Evolutionary conservation across 2,888 invertebrate species (phyloP), one percentile per base, ranked within the genome.

Genomic region (Drosophila eohydei): DNA sequence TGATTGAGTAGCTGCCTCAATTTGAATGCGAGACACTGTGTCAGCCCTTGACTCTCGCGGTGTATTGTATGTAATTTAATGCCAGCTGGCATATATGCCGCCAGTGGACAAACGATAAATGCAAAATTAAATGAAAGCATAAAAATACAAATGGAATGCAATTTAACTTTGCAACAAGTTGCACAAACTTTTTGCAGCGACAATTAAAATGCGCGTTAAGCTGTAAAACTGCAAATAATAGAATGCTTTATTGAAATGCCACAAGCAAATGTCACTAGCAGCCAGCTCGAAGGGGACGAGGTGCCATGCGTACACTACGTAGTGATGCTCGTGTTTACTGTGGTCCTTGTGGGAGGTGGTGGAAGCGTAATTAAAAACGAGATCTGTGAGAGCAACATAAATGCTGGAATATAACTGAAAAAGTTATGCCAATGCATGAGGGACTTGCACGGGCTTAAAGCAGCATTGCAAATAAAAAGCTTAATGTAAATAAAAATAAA

Each of bases 151-250:
- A 66, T 66, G 51, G 40, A 59, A 58, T 76, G 81, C 76, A 88
- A 83, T 84, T 84, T 74, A 88, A 88, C 65, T 84, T 81, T 68
- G 78, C 82, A 83, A 88, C 86, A 80, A 88, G 81, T 86, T 86
- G 67, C 58, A 40, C 30, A 28, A 71, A 74, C 71, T 88, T 83
- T 73, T 73, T 67, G 56, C 59, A 59, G 60, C 59, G 63, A 66
- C 80, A 88, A 78, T 78, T 76, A 78, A 79, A 80, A 71, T 68
- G 77, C 84, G 84, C 89, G 81, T 81, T 87, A 87, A 84, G 73
- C 89, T 84, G 78, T 73, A 74, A 56, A 86, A 68, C 78, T 83
- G 70, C 74, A 74, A 89, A 84, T 89, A 87, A 83, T 81, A 71
- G 79, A 84, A 83, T 71, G 71, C 60, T 86, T 73, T 81, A 85